Evolutionary conservation across 2,113 vertebrate species (phyloP).

Genomic region (Murina feae): DNA sequence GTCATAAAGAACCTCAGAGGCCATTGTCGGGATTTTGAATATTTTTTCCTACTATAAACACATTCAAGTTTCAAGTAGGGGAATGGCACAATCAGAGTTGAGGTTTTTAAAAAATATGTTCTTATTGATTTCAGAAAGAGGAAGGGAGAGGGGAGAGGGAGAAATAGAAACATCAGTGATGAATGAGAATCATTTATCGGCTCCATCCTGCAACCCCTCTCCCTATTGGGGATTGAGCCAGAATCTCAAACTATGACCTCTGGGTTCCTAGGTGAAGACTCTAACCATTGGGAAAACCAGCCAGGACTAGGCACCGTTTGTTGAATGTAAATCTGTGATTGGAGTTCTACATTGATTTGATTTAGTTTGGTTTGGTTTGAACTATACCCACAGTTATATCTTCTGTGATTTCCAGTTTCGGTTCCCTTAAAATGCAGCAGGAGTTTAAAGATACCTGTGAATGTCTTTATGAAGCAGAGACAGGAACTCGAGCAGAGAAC

Average conservation of each 20-base stretch:
- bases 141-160: too few relatives aligned
- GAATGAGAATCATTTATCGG: too few relatives aligned
- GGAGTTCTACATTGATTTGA: background rate
- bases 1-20: background rate
- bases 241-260: too few relatives aligned
- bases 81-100: background rate
- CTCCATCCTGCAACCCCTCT: too few relatives aligned
- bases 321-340: background rate
- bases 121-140: background rate
- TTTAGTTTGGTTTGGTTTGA: constrained; percentile 3
- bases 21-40: background rate
- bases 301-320: background rate
- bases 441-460: background rate
- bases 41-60: background rate
- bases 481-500: background rate
- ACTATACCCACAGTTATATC: background rate
- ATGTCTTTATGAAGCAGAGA: background rate
- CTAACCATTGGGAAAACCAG: too few relatives aligned
- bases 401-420: background rate
- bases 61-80: background rate
- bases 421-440: background rate
- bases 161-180: too few relatives aligned
- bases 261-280: too few relatives aligned
- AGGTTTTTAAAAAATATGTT: background rate
- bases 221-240: too few relatives aligned